Conservation (phyloP, 2,113 vertebrate genomes). For the Edolisoma coerulescens region DNA sequence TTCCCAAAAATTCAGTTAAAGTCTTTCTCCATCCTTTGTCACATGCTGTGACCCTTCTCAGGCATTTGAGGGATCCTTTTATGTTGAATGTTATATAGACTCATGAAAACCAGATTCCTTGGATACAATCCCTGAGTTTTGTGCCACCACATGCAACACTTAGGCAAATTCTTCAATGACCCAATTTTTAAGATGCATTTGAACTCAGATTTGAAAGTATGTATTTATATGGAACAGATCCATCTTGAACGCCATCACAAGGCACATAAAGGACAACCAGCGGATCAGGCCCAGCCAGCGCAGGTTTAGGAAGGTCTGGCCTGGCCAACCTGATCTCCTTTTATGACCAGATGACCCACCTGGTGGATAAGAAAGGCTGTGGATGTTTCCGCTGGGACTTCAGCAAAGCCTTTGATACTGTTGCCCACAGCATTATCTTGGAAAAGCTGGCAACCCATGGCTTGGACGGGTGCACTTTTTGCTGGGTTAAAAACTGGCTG, state of each 20-base stretch:
- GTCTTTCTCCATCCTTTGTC: not conserved
- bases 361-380: not conserved
- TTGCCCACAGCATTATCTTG: too few relatives aligned
- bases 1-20: not conserved
- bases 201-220: not conserved
- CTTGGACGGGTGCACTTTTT: not conserved
- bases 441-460: not conserved
- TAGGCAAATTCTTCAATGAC: not conserved
- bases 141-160: not conserved
- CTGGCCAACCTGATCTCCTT: not conserved
- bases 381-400: not conserved
- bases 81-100: not conserved
- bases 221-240: not conserved
- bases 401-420: not conserved
- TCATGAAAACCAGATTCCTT: not conserved
- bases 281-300: not conserved
- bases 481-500: not conserved
- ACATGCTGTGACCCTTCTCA: not conserved
- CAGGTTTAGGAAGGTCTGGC: not conserved
- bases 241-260: accelerated
- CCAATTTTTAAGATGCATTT: not conserved
- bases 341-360: too few relatives aligned
- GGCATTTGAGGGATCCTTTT: not conserved
- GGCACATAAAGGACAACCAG: not conserved
- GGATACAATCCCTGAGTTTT: not conserved